Percentiles rank a stretch among this genome's conserved stretches.
Conservation (phyloP, 2,888 invertebrate species). For the Chirona hameri region DNA sequence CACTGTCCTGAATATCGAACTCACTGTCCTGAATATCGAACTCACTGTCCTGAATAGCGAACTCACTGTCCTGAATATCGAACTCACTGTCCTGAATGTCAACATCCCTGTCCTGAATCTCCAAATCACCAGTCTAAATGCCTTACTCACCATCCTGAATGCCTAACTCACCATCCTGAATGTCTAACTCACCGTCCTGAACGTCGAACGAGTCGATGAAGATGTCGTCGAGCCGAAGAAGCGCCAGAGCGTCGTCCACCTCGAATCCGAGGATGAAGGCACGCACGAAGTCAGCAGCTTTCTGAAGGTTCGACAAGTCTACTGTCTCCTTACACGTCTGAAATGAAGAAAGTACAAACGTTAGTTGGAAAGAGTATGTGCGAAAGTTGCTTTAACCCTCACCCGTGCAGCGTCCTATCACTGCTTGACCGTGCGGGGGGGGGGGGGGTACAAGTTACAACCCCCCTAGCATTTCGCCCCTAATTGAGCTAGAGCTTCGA, state of each 20-base stretch:
- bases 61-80: constrained; percentile 47
- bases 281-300: constrained; percentile 96
- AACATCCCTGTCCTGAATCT: constrained; percentile 68
- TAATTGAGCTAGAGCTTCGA: too few relatives aligned
- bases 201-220: constrained; percentile 97
- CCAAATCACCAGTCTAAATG: too few relatives aligned
- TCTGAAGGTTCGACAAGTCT: constrained; percentile 88
- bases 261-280: constrained; percentile 96
- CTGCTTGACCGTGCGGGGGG: too few relatives aligned
- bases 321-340: constrained; percentile 61
- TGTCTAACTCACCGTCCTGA: constrained; percentile 60
- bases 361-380: too few relatives aligned
- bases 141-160: too few relatives aligned
- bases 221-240: constrained; percentile 90
- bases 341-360: constrained; percentile 26
- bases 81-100: neutral
- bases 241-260: constrained; percentile 91
- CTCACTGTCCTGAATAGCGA: constrained; percentile 81
- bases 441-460: too few relatives aligned
- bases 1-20: too few relatives aligned
- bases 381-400: too few relatives aligned
- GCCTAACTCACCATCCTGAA: neutral
- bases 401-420: too few relatives aligned
- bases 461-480: too few relatives aligned
- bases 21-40: neutral